Conservation (phyloP, 2,888 invertebrate genomes). For the Metopia argyrocephala region DNA sequence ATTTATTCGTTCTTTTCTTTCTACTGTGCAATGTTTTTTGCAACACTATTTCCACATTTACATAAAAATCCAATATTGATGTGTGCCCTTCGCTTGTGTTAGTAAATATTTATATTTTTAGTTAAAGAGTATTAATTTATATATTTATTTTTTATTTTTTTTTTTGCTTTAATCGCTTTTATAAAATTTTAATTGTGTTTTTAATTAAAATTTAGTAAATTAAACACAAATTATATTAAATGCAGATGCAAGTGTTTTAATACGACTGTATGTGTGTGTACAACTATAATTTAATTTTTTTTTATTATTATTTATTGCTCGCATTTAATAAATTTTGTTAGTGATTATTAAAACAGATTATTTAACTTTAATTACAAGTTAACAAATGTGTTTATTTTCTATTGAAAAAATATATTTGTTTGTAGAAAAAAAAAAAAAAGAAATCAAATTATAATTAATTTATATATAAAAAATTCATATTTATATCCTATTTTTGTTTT, state of each 20-base stretch:
- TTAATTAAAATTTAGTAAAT: constrained; percentile 63
- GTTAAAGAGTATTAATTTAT: too few species aligned
- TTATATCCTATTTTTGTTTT: too few species aligned
- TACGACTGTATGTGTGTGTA: background rate
- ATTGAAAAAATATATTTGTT: too few species aligned
- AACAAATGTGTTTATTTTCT: constrained; percentile 44
- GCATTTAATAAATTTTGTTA: constrained; percentile 41
- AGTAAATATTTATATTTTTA: background rate
- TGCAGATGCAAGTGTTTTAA: background rate
- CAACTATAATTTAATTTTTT: background rate
- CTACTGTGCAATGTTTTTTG: too few species aligned
- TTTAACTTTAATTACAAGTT: constrained; percentile 55
- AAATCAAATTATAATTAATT: background rate
- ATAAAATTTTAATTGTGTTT: constrained; percentile 52
- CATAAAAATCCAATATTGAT: too few species aligned
- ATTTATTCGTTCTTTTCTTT: too few species aligned
- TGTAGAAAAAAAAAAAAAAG: too few species aligned
- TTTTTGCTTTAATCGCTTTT: background rate
- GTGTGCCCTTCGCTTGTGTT: background rate
- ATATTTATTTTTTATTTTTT: background rate
- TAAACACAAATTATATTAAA: constrained; percentile 55
- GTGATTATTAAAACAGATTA: constrained; percentile 56
- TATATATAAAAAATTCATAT: background rate
- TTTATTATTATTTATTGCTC: constrained; percentile 37
- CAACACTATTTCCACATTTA: too few species aligned